Percentiles rank a stretch among this genome's conserved stretches.
These are phyloP conservation scores for Atta colombica DNA, from an alignment of 1,140 invertebrate genomes.

Conservation along the genomic window DNA sequence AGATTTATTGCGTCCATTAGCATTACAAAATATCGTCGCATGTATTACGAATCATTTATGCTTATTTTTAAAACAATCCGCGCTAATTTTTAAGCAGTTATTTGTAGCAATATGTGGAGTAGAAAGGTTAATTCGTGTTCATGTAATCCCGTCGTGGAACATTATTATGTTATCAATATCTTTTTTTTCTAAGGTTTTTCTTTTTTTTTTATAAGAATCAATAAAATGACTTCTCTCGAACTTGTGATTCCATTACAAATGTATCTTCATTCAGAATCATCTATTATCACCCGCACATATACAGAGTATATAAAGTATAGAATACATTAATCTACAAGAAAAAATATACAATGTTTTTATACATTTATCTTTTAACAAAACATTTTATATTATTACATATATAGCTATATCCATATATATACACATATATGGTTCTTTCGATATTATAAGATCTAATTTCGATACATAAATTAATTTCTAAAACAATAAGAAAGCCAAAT, in stretches of 20 bases:
- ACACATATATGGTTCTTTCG: not conserved
- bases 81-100: conserved; percentile 56
- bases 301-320: conserved; percentile 39
- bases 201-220: conserved; percentile 21
- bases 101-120: conserved; percentile 60
- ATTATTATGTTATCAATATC: not conserved
- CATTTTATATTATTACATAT: not conserved
- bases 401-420: not conserved
- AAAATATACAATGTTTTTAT: not conserved
- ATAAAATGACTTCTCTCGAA: conserved; percentile 37
- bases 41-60: conserved; percentile 50
- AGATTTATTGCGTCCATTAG: conserved; percentile 56
- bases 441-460: conserved; percentile 57
- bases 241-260: conserved; percentile 40
- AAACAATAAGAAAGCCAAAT: conserved; percentile 75
- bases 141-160: not conserved
- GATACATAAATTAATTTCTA: conserved; percentile 49
- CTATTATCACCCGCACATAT: conserved; percentile 14
- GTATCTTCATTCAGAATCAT: conserved; percentile 14
- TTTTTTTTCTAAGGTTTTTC: not conserved
- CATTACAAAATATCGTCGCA: conserved; percentile 63
- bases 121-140: conserved; percentile 50
- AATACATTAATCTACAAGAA: conserved; percentile 24
- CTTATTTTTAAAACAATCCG: conserved; percentile 57
- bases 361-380: conserved; percentile 16